These are phyloP conservation scores for Hemibagrus wyckioides DNA, from an alignment of 2,113 vertebrate species.

Conservation along the genomic window DNA sequence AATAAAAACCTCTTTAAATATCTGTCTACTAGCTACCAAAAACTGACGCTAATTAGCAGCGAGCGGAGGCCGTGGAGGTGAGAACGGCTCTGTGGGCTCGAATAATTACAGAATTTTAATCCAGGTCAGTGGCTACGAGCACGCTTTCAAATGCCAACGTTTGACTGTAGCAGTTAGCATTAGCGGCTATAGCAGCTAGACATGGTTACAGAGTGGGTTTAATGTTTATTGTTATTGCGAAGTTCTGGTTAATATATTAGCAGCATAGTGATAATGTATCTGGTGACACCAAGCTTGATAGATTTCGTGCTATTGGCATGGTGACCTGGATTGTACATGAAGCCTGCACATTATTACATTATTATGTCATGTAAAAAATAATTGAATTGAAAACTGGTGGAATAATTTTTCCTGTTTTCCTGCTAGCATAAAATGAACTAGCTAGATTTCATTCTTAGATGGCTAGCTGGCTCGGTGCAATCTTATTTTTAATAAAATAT, in stretches of 20 bases:
- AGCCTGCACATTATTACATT: neutral
- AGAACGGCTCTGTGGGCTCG: neutral
- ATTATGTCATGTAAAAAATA: neutral
- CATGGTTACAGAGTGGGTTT: neutral
- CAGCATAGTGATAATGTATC: neutral
- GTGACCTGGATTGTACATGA: neutral
- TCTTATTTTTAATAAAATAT: too few species aligned
- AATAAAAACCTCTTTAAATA: conserved; percentile 33
- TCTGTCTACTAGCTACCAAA: conserved; percentile 27
- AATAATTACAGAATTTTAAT: conserved; percentile 4
- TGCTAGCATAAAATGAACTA: too few species aligned
- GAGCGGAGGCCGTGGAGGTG: conserved; percentile 7
- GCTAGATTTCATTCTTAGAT: too few species aligned
- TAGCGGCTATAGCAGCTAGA: neutral
- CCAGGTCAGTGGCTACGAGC: conserved; percentile 17
- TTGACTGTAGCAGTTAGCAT: neutral
- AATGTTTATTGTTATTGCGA: neutral
- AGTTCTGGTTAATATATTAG: neutral
- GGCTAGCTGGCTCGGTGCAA: too few species aligned
- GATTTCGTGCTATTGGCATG: neutral
- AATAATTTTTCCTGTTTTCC: too few species aligned
- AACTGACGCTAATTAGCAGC: conserved; percentile 33
- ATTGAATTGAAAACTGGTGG: too few species aligned
- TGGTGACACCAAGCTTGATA: neutral
- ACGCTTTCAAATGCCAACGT: neutral